A percentile compares a stretch with the other conserved stretches of the same genome.
Evolutionary conservation across 2,888 invertebrate species (phyloP).

Genomic region (Pammene aurita): DNA sequence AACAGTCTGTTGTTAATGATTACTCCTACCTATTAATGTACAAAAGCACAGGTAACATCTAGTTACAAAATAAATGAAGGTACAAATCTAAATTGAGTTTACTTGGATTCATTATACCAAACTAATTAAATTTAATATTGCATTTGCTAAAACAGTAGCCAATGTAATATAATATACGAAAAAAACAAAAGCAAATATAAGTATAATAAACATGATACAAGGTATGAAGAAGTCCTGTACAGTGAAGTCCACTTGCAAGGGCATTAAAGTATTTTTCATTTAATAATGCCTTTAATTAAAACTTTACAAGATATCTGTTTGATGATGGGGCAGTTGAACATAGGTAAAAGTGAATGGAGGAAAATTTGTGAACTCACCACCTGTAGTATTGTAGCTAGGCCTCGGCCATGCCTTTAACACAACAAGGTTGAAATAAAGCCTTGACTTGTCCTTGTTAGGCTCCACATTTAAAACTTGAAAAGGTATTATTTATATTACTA

Average conservation of each 20-base stretch:
- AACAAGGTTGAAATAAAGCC: too few relatives aligned
- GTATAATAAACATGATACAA: slow-evolving; percentile 18
- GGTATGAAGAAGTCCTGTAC: background rate
- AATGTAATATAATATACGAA: slow-evolving; percentile 10
- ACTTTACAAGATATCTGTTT: background rate
- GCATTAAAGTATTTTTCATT: background rate
- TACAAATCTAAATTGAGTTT: slow-evolving; percentile 31
- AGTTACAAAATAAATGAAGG: slow-evolving; percentile 39
- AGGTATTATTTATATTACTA: too few relatives aligned
- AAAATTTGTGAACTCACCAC: background rate
- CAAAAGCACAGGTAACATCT: slow-evolving; percentile 49
- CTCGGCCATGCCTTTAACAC: background rate
- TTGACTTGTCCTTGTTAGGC: too few relatives aligned
- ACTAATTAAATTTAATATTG: slow-evolving; percentile 13
- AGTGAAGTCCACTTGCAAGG: background rate
- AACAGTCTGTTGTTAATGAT: slow-evolving; percentile 72
- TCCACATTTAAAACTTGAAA: too few relatives aligned
- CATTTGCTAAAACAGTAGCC: slow-evolving; percentile 20
- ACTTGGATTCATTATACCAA: slow-evolving; percentile 23
- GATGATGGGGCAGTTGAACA: background rate
- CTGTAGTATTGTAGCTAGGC: background rate
- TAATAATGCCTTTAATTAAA: background rate
- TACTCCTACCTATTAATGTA: slow-evolving; percentile 56
- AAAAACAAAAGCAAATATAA: slow-evolving; percentile 14
- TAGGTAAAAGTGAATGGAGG: slow-evolving; percentile 7